Evolutionary conservation across 2,113 vertebrate species (phyloP).

Genomic region (Hippocampus abdominalis): DNA sequence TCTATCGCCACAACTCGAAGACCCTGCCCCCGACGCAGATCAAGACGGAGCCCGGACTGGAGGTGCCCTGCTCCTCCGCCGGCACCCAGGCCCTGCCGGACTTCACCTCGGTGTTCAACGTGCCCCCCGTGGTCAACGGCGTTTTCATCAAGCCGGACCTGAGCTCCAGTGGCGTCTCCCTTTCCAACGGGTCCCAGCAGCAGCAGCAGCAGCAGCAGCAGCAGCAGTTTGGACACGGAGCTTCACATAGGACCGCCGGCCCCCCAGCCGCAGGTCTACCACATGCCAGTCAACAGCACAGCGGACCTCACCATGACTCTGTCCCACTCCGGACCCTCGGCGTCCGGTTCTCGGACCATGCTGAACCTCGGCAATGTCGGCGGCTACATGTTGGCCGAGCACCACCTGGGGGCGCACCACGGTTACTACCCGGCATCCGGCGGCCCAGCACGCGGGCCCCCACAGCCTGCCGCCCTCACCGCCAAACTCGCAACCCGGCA

Average conservation of each 20-base stretch:
- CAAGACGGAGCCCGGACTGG: conserved; percentile 80
- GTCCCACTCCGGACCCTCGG: conserved; percentile 60
- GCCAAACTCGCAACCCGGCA: conserved; percentile 87
- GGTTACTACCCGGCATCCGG: conserved; percentile 73
- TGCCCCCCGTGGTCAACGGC: conserved; percentile 79
- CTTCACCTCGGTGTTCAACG: conserved; percentile 89
- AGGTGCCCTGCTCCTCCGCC: conserved; percentile 67
- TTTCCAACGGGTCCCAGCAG: conserved; percentile 4
- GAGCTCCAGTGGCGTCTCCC: conserved; percentile 37
- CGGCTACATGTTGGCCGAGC: conserved; percentile 63
- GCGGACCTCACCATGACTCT: conserved; percentile 73
- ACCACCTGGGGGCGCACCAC: conserved; percentile 64
- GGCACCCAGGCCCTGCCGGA: conserved; percentile 84
- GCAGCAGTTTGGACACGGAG: conserved; percentile 53
- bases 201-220: conserved; percentile 45
- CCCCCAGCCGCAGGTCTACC: conserved; percentile 79
- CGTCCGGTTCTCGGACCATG: conserved; percentile 69
- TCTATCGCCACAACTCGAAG: conserved; percentile 73
- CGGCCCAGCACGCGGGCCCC: conserved; percentile 57
- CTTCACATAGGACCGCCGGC: conserved; percentile 67
- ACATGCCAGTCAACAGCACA: conserved; percentile 70
- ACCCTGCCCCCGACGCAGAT: conserved; percentile 73
- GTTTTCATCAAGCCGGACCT: conserved; percentile 86
- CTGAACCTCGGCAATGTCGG: conserved; percentile 69
- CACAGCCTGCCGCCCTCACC: conserved; percentile 86